Percentiles rank a stretch among this genome's conserved stretches.
These are phyloP conservation scores for Semicossyphus pulcher DNA, from an alignment of 2,113 vertebrate genomes.

Conservation along the genomic window DNA sequence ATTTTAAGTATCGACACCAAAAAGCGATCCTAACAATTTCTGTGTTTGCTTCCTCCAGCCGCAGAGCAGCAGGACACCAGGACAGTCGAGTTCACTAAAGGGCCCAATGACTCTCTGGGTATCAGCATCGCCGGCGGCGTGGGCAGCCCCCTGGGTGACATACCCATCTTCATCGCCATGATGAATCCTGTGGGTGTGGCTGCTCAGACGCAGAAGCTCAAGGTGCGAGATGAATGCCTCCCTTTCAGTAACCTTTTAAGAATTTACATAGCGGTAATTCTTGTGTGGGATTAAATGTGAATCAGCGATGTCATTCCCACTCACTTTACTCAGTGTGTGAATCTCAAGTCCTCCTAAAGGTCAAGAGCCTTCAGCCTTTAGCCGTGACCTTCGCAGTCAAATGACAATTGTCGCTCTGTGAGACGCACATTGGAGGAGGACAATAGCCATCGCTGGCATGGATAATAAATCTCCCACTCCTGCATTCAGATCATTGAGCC, in stretches of 20 bases:
- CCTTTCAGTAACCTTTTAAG: background rate
- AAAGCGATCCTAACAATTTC: background rate
- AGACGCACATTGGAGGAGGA: slow-evolving; percentile 44
- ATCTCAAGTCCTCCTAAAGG: slow-evolving; percentile 20
- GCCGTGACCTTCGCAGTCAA: slow-evolving; percentile 45
- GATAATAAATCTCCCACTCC: slow-evolving; percentile 73
- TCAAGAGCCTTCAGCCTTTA: slow-evolving; percentile 39
- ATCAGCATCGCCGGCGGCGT: slow-evolving; percentile 97
- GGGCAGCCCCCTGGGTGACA: slow-evolving; percentile 95
- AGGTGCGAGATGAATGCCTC: slow-evolving; percentile 79
- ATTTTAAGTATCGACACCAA: slow-evolving; percentile 79
- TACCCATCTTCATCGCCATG: slow-evolving; percentile 98
- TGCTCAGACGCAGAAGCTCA: slow-evolving; percentile 94
- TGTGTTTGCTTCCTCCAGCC: slow-evolving; percentile 52
- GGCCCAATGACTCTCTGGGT: slow-evolving; percentile 89
- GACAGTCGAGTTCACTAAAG: slow-evolving; percentile 94
- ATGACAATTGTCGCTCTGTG: slow-evolving; percentile 61
- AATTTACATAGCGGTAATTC: slow-evolving; percentile 9
- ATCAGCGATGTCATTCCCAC: slow-evolving; percentile 22
- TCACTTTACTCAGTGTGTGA: slow-evolving; percentile 15
- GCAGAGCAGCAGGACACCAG: slow-evolving; percentile 89
- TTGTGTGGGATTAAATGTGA: slow-evolving; percentile 33
- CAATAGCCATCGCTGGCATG: slow-evolving; percentile 50
- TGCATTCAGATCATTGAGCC: slow-evolving; percentile 46
- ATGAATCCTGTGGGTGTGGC: slow-evolving; percentile 96